phyloP scores from a whole-genome alignment of 2,888 invertebrate genomes.

The Tinea trinotella region DNA sequence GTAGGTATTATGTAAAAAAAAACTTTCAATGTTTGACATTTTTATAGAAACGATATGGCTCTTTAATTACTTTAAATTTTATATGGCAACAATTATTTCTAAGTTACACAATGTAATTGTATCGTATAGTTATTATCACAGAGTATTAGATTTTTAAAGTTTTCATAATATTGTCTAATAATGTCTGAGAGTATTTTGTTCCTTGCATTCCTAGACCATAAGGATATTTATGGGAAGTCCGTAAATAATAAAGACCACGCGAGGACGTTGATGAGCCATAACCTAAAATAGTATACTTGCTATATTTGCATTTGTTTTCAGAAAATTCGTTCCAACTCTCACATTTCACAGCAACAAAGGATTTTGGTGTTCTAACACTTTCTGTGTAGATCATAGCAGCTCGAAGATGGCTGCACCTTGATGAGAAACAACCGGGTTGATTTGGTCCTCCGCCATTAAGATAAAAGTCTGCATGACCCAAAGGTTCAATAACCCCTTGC shows the following conservation, averaged over 20 bases:
- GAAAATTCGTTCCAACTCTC: conserved; percentile 54
- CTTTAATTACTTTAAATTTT: background rate
- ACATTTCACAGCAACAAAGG: conserved; percentile 51
- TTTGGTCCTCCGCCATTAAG: conserved; percentile 79
- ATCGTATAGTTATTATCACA: background rate
- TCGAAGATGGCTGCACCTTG: conserved; percentile 60
- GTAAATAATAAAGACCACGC: conserved; percentile 59
- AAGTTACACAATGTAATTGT: background rate
- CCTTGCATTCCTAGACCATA: conserved; percentile 59
- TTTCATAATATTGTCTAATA: background rate
- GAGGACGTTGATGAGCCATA: conserved; percentile 55
- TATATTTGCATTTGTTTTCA: conserved; percentile 44
- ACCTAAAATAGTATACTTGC: conserved; percentile 49
- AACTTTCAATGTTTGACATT: background rate
- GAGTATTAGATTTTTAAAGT: background rate
- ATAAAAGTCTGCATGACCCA: conserved; percentile 83
- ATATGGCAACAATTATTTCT: background rate
- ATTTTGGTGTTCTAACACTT: conserved; percentile 51
- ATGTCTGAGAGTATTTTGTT: background rate
- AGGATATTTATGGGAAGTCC: conserved; percentile 46
- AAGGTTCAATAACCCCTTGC: conserved; percentile 63
- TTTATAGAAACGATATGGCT: background rate
- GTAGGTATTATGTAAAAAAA: conserved; percentile 3
- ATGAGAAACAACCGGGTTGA: conserved; percentile 78
- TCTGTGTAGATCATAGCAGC: conserved; percentile 58